These are phyloP conservation scores for Drosophila prosaltans DNA, from an alignment of 1,140 invertebrate species.

Conservation along the genomic window DNA sequence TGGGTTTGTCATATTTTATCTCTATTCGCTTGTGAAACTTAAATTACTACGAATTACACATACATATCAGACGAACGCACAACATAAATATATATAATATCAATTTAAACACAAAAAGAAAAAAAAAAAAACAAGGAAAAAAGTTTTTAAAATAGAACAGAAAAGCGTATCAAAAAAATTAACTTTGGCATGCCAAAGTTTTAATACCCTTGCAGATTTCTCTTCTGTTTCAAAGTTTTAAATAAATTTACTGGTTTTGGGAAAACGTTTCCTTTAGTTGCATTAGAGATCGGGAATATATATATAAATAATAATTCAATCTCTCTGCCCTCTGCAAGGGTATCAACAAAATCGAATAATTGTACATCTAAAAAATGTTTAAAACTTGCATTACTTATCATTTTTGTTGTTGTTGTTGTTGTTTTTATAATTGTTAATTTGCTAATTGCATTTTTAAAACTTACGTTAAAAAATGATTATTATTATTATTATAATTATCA, in stretches of 20 bases:
- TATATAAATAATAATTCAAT: too few relatives aligned
- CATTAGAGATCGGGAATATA: too few relatives aligned
- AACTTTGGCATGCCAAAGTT: constrained; percentile 28
- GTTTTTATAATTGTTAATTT: neutral
- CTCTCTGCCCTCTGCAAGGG: too few relatives aligned
- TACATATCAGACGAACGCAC: constrained; percentile 51
- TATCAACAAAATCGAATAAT: neutral
- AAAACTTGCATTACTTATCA: constrained; percentile 16
- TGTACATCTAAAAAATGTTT: constrained; percentile 4
- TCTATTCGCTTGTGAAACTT: constrained; percentile 40
- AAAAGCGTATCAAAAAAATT: constrained; percentile 2
- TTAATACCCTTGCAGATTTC: neutral
- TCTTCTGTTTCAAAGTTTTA: too few relatives aligned
- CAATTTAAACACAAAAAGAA: neutral
- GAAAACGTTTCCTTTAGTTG: too few relatives aligned
- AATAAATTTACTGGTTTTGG: too few relatives aligned
- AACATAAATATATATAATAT: constrained; percentile 26
- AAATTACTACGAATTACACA: constrained; percentile 60
- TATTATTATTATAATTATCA: constrained; percentile 2
- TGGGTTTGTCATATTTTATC: constrained; percentile 18
- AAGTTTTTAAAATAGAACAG: neutral
- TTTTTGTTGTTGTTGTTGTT: neutral
- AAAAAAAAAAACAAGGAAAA: constrained; percentile 13
- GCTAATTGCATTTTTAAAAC: constrained; percentile 55
- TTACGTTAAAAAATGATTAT: constrained; percentile 68